These are phyloP conservation scores for Drosophila anomalata DNA, from an alignment of 2,888 invertebrate genomes.

Conservation along the genomic window DNA sequence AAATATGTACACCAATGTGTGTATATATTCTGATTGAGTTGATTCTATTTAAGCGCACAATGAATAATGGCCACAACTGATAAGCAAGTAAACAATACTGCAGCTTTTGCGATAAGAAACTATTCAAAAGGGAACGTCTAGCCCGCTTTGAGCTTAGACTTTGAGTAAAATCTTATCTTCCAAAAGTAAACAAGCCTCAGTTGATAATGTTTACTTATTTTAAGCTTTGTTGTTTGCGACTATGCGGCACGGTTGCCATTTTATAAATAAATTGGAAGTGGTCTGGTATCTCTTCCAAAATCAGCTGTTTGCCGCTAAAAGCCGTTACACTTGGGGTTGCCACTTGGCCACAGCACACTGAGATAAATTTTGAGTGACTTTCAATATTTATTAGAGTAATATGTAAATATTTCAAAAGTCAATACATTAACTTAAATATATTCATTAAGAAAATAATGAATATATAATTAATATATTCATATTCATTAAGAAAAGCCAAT, in stretches of 20 bases:
- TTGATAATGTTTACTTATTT: conserved; percentile 6
- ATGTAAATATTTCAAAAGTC: no score
- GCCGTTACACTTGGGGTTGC: neutral
- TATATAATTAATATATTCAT: no score
- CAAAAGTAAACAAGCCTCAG: neutral
- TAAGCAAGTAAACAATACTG: conserved; percentile 30
- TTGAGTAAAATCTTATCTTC: neutral
- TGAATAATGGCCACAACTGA: conserved; percentile 26
- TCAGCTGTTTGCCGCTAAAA: neutral
- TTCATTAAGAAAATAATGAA: no score
- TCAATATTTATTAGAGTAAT: no score
- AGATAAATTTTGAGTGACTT: neutral
- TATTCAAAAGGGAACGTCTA: neutral
- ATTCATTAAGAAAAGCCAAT: no score
- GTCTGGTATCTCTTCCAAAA: conserved; percentile 4
- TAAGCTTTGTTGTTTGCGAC: conserved; percentile 18
- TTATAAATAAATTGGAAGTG: neutral
- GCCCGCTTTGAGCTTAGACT: neutral
- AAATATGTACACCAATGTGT: neutral
- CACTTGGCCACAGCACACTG: neutral
- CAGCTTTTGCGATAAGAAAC: conserved; percentile 14
- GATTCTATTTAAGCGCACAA: conserved; percentile 20
- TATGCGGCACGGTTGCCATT: conserved; percentile 16
- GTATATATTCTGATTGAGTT: neutral
- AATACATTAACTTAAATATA: no score